These are phyloP conservation scores for Sphenopsis melanotis DNA, from an alignment of 2,797 vertebrate genomes.

Conservation along the genomic window DNA sequence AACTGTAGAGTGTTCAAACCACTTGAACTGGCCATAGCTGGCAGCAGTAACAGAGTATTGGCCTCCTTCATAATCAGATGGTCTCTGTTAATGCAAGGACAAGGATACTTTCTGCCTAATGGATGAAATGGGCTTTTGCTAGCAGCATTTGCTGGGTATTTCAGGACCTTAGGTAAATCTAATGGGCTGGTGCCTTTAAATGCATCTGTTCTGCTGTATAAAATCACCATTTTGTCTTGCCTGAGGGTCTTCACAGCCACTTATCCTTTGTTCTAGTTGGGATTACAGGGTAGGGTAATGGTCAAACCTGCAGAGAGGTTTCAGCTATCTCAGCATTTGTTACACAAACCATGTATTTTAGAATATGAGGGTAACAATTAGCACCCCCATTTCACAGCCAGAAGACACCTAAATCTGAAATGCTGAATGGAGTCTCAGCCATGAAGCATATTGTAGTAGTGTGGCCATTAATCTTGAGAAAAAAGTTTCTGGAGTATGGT, in stretches of 20 bases:
- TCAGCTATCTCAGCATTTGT: background rate
- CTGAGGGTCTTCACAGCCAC: background rate
- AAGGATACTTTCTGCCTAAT: background rate
- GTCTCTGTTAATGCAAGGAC: background rate
- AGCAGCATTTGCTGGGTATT: background rate
- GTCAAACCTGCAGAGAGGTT: background rate
- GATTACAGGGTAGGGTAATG: background rate
- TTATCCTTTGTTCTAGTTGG: background rate
- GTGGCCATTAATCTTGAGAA: background rate
- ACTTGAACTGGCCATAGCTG: background rate
- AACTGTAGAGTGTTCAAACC: background rate
- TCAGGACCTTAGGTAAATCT: background rate
- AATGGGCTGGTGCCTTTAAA: background rate
- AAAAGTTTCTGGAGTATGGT: background rate
- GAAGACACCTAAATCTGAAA: background rate
- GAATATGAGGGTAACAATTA: background rate
- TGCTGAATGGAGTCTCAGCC: background rate
- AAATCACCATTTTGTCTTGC: background rate
- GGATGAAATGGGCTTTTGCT: background rate
- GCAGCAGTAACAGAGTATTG: background rate
- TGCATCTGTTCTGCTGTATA: background rate
- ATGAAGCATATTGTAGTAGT: background rate
- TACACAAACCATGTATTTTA: background rate
- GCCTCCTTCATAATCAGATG: background rate
- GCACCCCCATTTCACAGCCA: background rate